Evolutionary conservation across 2,888 invertebrate genomes (phyloP), one percentile per base, ranked within the genome.

Genomic region (Leptinotarsa juncta): DNA sequence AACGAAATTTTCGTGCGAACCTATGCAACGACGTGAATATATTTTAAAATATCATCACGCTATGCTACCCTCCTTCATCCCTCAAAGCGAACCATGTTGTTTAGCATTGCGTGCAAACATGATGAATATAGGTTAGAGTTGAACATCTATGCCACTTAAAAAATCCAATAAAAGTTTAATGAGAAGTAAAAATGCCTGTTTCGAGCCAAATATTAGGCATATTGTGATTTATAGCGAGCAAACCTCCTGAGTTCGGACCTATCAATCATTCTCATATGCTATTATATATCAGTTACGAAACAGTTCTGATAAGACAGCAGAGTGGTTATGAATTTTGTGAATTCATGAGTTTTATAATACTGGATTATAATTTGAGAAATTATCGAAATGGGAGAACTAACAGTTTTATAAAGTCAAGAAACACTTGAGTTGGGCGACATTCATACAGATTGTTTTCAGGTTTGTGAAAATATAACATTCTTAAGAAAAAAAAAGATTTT

Each of bases 111-210:
- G 77, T 77, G 77, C 55, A 65, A 57, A 49, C 68, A 66, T 71
- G 55, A 67, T 77, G 74, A 75, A 77, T 77, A 75, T 73, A 73
- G 77, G 75, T 77, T 77, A 71, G 70, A 73, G 75, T 75, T 75
- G 77, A 77, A 75, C 77, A 77, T 77, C 77, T 53, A 65, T 72
- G 72, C 77, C 74, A 73, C 75, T 75, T 73, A 77, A 77, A 75
- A 75, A 73, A 60, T 71, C 32, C 65, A 77, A 77, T 77, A 77
- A 77, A 77, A 77, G 60, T 60, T 53, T 71, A 75, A 77, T 71
- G 75, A 77, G 75, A 73, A 73, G 67, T 65, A 67, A 73, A 73
- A 76, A 76, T 73, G 50, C 71, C 70, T 71, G 73, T 77, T 75
- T 73, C 70, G 60, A 71, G 70, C 55, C 67, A 55, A 66, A 71